phyloP scores from a whole-genome alignment of 2,113 vertebrate species.

The Caracal caracal region DNA sequence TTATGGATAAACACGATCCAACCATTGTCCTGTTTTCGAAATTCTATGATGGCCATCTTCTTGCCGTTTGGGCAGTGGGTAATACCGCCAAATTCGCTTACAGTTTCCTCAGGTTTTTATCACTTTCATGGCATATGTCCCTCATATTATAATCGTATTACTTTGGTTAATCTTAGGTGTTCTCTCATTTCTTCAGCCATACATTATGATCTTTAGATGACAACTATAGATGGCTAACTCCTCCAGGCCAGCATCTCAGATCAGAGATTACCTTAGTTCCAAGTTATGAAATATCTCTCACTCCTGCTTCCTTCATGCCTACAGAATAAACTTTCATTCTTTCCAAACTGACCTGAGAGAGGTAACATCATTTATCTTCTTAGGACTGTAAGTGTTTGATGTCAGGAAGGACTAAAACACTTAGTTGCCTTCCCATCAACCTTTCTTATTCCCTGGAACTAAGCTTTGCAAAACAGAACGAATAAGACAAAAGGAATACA shows the following conservation, averaged over 20 bases:
- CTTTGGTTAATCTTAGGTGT: not conserved
- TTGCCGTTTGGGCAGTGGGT: not conserved
- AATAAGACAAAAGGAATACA: not conserved
- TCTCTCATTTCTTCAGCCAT: not conserved
- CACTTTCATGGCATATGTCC: not conserved
- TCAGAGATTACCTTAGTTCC: not conserved
- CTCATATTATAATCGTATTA: not conserved
- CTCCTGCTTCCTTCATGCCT: not conserved
- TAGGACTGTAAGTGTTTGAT: not conserved
- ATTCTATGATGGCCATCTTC: not conserved
- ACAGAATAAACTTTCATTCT: not conserved
- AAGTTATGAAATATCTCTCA: not conserved
- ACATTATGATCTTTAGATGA: not conserved
- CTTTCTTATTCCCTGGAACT: not conserved
- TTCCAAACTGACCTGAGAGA: not conserved
- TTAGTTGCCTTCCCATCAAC: not conserved
- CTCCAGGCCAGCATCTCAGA: not conserved
- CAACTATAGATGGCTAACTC: not conserved
- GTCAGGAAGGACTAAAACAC: not conserved
- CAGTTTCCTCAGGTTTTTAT: not conserved
- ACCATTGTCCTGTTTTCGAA: not conserved
- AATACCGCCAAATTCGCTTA: not conserved
- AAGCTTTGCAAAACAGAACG: not conserved
- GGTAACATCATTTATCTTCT: conserved; percentile 7
- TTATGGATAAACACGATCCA: not conserved